A percentile compares a stretch with the other conserved stretches of the same genome.
These are phyloP conservation scores for Ondatra zibethicus DNA, from an alignment of 2,113 vertebrate species.

Conservation along the genomic window DNA sequence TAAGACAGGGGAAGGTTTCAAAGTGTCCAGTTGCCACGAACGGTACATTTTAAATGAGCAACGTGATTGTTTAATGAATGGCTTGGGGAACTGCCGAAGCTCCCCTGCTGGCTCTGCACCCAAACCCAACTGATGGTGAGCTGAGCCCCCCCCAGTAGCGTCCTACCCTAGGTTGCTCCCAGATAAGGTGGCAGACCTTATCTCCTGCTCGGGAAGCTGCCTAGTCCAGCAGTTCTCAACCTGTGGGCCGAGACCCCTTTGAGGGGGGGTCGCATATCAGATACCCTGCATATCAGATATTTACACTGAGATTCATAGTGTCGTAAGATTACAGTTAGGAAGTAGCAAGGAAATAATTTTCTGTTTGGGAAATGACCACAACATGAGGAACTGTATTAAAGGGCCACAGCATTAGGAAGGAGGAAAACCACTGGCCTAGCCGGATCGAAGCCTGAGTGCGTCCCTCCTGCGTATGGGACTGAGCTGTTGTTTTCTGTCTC, in stretches of 20 bases:
- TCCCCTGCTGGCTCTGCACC: background rate
- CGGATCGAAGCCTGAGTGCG: too few relatives aligned
- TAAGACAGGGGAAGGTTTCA: background rate
- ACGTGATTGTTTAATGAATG: background rate
- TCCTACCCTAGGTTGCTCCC: rapidly evolving
- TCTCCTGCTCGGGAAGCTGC: background rate
- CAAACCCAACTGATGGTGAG: background rate
- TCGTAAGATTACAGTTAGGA: background rate
- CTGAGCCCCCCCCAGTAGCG: rapidly evolving
- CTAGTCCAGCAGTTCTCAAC: background rate
- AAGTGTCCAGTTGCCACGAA: background rate
- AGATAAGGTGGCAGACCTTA: background rate
- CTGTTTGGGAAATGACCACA: background rate
- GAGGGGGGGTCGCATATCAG: background rate
- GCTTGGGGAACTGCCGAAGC: background rate
- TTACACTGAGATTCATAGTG: background rate
- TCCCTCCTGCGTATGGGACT: background rate
- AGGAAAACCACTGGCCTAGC: background rate
- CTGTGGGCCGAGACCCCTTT: background rate
- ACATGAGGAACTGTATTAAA: background rate
- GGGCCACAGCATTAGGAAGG: background rate
- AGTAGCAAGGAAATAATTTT: background rate
- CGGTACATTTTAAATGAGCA: background rate
- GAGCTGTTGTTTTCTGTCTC: background rate
- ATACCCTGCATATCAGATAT: background rate